Evolutionary conservation across 2,113 vertebrate species (phyloP).

Genomic region (Monopterus albus): DNA sequence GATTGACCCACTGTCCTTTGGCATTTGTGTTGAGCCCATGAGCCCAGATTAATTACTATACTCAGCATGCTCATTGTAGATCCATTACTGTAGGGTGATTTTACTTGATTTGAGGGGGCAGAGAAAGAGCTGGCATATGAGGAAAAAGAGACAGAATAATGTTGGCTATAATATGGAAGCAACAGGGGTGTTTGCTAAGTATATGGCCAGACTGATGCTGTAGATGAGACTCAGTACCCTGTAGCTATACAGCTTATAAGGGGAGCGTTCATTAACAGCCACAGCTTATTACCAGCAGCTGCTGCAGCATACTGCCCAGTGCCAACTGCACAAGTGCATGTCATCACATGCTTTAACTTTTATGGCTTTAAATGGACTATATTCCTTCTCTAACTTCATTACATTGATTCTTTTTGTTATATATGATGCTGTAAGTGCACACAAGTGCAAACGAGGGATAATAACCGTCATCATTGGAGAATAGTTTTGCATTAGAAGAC

Average conservation of each 20-base stretch:
- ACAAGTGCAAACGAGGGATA: neutral
- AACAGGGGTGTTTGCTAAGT: constrained; percentile 56
- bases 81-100: constrained; percentile 61
- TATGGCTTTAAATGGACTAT: constrained; percentile 18
- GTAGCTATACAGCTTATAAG: constrained; percentile 45
- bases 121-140: constrained; percentile 16
- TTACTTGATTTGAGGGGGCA: constrained; percentile 5
- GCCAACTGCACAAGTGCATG: constrained; percentile 41
- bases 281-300: constrained; percentile 67
- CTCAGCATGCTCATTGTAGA: constrained; percentile 37
- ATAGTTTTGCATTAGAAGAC: neutral
- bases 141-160: constrained; percentile 12
- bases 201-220: constrained; percentile 9
- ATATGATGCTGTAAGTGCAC: neutral
- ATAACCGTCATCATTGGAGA: neutral
- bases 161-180: constrained; percentile 49
- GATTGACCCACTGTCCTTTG: constrained; percentile 9
- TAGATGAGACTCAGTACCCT: constrained; percentile 41
- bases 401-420: neutral
- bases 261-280: constrained; percentile 55
- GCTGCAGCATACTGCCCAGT: constrained; percentile 46
- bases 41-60: constrained; percentile 29
- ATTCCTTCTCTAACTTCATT: constrained; percentile 3
- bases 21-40: constrained; percentile 9
- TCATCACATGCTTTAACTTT: constrained; percentile 10